Conservation (phyloP, 2,113 vertebrate genomes). For the Brevimyrus niger region DNA sequence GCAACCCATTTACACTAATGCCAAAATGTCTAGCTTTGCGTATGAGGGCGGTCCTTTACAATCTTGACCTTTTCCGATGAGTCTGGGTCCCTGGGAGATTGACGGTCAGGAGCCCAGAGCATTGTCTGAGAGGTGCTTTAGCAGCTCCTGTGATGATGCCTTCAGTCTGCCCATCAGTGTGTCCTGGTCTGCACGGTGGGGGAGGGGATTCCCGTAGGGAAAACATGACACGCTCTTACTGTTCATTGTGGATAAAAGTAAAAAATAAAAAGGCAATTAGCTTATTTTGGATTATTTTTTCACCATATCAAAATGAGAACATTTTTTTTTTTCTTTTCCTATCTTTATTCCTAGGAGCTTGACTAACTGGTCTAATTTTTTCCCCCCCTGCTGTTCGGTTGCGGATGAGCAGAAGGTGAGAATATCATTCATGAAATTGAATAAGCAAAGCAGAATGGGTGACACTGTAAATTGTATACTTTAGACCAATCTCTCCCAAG, state of each 20-base stretch:
- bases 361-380: slow-evolving; percentile 19
- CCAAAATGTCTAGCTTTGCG: background rate
- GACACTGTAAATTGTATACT: background rate
- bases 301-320: background rate
- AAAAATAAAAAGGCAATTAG: background rate
- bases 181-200: background rate
- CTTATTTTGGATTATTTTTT: background rate
- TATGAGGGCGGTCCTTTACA: background rate
- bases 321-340: background rate
- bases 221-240: background rate
- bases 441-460: background rate
- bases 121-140: background rate
- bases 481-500: background rate
- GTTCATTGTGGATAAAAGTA: background rate
- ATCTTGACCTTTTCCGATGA: background rate
- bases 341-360: background rate
- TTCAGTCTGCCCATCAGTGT: background rate
- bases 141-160: background rate
- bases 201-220: background rate
- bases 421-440: background rate
- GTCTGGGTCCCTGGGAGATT: background rate
- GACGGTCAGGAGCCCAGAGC: background rate
- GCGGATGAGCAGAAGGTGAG: slow-evolving; percentile 27
- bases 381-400: slow-evolving; percentile 9
- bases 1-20: background rate